phyloP scores from a whole-genome alignment of 1,140 invertebrate species.

The Cydia fagiglandana region DNA sequence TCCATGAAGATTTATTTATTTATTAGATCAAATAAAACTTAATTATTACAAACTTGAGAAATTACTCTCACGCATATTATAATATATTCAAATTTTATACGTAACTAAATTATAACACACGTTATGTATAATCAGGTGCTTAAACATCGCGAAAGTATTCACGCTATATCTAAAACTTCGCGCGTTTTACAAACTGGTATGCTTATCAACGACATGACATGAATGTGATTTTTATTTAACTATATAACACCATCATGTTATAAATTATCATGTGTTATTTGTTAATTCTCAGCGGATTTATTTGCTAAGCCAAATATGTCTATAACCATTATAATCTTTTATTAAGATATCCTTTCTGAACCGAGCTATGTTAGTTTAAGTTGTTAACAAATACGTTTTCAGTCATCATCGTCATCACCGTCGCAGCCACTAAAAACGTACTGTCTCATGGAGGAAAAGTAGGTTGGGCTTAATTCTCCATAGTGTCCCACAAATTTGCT shows the following conservation, averaged over 20 bases:
- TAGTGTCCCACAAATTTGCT: constrained; percentile 18
- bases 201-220: constrained; percentile 5
- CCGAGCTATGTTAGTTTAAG: not conserved
- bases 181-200: constrained; percentile 11
- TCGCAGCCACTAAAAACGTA: not conserved
- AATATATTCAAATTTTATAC: constrained; percentile 21
- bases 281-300: not conserved
- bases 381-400: not conserved
- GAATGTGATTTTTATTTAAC: not conserved
- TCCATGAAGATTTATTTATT: too few species aligned
- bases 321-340: not conserved
- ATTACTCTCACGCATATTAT: not conserved
- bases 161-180: not conserved
- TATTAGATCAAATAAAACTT: too few species aligned
- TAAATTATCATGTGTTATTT: not conserved
- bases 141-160: not conserved
- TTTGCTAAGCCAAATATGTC: not conserved
- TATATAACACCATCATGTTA: not conserved
- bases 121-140: constrained; percentile 12
- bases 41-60: not conserved
- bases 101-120: constrained; percentile 6
- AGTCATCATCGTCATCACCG: not conserved
- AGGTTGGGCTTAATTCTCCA: constrained; percentile 27
- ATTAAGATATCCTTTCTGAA: not conserved
- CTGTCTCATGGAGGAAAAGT: not conserved